Evolutionary conservation across 1,140 invertebrate genomes (phyloP).

Genomic region (Bathynomus jamesi): DNA sequence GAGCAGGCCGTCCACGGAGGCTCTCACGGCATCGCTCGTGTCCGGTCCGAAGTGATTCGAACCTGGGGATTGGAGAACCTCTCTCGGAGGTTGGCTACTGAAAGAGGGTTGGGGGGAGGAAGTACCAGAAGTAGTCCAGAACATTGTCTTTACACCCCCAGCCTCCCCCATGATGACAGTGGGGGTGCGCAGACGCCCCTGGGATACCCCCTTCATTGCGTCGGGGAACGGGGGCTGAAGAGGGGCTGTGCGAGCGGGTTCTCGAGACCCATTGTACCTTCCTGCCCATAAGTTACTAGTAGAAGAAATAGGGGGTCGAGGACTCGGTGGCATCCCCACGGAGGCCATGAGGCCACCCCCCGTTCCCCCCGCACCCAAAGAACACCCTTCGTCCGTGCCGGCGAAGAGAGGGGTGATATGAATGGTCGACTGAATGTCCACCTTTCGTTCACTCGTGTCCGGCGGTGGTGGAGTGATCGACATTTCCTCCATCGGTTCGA

Average conservation of each 20-base stretch:
- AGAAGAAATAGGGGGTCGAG: neutral
- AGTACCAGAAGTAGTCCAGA: constrained; percentile 56
- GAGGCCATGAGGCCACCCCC: neutral
- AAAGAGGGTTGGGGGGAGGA: constrained; percentile 20
- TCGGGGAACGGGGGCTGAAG: constrained; percentile 1
- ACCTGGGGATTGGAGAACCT: constrained; percentile 31
- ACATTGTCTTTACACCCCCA: constrained; percentile 81
- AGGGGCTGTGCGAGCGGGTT: constrained; percentile 7
- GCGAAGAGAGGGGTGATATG: constrained; percentile 7
- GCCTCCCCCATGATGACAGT: constrained; percentile 63
- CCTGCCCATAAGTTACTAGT: neutral
- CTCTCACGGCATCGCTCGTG: constrained; percentile 52
- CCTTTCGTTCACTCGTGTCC: constrained; percentile 21
- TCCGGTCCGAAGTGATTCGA: constrained; percentile 21
- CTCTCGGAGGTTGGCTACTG: constrained; percentile 12
- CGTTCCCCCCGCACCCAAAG: neutral
- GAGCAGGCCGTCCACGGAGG: constrained; percentile 69
- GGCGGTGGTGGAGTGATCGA: constrained; percentile 28
- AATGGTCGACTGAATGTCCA: constrained; percentile 20
- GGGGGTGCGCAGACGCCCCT: constrained; percentile 35
- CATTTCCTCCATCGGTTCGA: constrained; percentile 20
- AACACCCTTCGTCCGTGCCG: neutral
- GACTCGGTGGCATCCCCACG: neutral
- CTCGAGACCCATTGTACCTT: neutral
- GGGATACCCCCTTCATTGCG: constrained; percentile 19